phyloP scores from a whole-genome alignment of 1,140 invertebrate genomes.

The Trinorchestia longiramus region DNA sequence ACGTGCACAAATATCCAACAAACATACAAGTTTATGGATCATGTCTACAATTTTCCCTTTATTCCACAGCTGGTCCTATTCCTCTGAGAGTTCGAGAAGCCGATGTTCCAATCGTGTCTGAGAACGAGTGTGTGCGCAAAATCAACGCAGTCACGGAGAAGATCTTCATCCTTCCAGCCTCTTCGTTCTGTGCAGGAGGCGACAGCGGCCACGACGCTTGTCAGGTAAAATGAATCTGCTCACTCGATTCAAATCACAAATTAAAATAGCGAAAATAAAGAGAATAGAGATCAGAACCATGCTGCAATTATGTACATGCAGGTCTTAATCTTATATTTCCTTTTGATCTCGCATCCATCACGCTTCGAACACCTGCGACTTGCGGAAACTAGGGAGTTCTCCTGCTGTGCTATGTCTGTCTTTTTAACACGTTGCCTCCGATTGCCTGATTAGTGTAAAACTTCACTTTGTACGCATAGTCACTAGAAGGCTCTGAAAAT shows the following conservation, averaged over 20 bases:
- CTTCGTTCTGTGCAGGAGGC: conserved; percentile 92
- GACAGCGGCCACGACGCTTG: conserved; percentile 93
- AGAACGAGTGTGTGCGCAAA: conserved; percentile 90
- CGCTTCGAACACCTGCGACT: no score
- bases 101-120: conserved; percentile 92
- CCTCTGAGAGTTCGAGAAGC: conserved; percentile 89
- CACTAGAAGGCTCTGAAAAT: no score
- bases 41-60: background rate
- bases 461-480: no score
- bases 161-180: conserved; percentile 89
- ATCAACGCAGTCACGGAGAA: conserved; percentile 94
- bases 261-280: background rate
- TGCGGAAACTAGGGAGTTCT: no score
- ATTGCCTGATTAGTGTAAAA: no score
- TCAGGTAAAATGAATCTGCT: conserved; percentile 79
- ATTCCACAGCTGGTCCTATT: conserved; percentile 84
- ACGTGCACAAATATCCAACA: no score
- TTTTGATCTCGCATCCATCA: no score
- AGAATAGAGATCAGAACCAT: background rate
- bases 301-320: no score
- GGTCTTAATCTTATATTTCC: no score
- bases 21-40: background rate
- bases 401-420: no score
- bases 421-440: no score
- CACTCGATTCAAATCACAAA: background rate